These are phyloP conservation scores for Danio choprae DNA, from an alignment of 2,797 vertebrate species.

Conservation along the genomic window DNA sequence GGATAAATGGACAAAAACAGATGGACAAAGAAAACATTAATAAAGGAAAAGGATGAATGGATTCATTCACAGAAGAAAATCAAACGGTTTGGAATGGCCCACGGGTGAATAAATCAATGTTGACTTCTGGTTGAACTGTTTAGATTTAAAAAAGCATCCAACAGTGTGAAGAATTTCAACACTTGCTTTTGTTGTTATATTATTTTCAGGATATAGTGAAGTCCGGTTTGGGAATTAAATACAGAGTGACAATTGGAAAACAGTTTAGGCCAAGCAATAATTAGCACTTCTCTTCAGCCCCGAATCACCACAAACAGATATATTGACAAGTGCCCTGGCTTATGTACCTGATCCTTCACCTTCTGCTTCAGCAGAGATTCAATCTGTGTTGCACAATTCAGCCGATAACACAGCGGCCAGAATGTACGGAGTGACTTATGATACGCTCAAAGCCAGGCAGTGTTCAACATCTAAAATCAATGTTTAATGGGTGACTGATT, in stretches of 20 bases:
- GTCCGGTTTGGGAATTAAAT: not conserved
- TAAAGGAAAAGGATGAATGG: too few species aligned
- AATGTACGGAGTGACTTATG: conserved; percentile 16
- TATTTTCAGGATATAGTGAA: not conserved
- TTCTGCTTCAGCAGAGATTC: conserved; percentile 29
- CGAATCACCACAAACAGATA: conserved; percentile 7
- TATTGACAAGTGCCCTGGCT: conserved; percentile 18
- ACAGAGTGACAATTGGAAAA: conserved; percentile 3
- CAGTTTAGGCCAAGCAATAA: not conserved
- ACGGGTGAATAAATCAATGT: not conserved
- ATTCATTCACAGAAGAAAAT: too few species aligned
- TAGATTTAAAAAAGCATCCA: not conserved
- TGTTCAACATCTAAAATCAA: conserved; percentile 39
- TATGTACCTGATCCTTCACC: conserved; percentile 8
- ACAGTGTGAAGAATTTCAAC: conserved; percentile 1
- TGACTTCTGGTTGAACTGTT: too few species aligned
- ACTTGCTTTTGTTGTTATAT: not conserved
- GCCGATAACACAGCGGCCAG: conserved; percentile 11
- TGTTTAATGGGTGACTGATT: conserved; percentile 32
- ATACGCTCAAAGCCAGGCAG: conserved; percentile 15
- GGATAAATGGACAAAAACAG: too few species aligned
- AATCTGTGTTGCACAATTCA: conserved; percentile 29
- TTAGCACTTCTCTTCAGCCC: not conserved
- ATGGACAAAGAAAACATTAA: too few species aligned
- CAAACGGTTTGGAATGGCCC: too few species aligned